phyloP scores from a whole-genome alignment of 2,113 vertebrate genomes.

The Rhineura floridana region DNA sequence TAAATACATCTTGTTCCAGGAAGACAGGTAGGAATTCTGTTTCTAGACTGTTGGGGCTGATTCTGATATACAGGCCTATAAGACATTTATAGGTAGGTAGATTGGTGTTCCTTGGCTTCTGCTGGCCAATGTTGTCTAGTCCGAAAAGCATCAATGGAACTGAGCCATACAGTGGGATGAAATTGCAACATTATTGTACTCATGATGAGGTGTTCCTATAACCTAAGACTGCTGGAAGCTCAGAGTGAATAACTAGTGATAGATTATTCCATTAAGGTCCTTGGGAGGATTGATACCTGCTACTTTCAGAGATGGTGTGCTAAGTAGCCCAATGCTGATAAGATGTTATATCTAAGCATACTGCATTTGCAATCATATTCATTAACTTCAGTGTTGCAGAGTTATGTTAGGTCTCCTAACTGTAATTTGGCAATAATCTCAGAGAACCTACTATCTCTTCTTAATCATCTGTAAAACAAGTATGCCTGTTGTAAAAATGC shows the following conservation, averaged over 20 bases:
- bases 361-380: slow-evolving; percentile 3
- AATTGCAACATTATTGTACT: not conserved
- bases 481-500: slow-evolving; percentile 37
- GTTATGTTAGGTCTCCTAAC: not conserved
- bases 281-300: not conserved
- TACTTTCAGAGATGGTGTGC: not conserved
- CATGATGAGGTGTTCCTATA: not conserved
- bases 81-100: not conserved
- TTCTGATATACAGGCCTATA: not conserved
- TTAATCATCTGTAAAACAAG: slow-evolving; percentile 57
- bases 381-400: not conserved
- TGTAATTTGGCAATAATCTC: slow-evolving; percentile 43
- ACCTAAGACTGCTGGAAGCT: not conserved
- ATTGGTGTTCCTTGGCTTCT: not conserved
- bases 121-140: not conserved
- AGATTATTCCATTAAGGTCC: not conserved
- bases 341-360: not conserved
- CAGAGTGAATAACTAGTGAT: not conserved
- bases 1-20: not conserved
- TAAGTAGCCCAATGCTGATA: not conserved
- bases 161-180: not conserved
- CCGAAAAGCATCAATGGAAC: not conserved
- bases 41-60: not conserved
- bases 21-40: not conserved
- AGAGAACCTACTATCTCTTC: slow-evolving; percentile 57